Evolutionary conservation across 2,888 invertebrate species (phyloP), one percentile per base, ranked within the genome.

Genomic region (Lasioglossum figueresi): DNA sequence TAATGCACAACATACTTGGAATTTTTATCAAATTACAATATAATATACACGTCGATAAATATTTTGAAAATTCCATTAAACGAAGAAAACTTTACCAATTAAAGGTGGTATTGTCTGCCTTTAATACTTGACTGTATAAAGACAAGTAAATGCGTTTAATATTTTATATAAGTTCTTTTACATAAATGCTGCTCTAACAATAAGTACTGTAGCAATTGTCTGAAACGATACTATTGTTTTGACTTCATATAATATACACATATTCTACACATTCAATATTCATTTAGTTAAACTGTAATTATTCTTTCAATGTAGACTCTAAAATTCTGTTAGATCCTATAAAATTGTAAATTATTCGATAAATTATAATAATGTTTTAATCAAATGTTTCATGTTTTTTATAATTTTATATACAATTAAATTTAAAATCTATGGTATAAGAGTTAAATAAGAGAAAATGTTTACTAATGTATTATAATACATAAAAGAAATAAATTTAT

Each of bases 331-430:
- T 34, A 66, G 16, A 66, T 66, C 66, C 66, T 66, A 34, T 19
- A 23, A 66, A 31, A 68, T 34, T 68, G 23, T 68, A 68, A 23
- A 37, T 68, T 68, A 68, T 37, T 68, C 3, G 37, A 37, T 37
- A 68, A 68, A 23, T 68, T 68, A 37, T 37, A 68, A 23, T 23
- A 68, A 37, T 23, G 37, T 34, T 31, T 31, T 19, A 31, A 6
- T 31, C 34, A 66, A 66, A 34, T 66, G 34, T 68, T 37, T 68
- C 23, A 37, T 10, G 37, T 12, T 66, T 63, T 68, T 68, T 68
- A 68, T 68, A 68, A 68, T 68, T 68, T 68, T 68, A 68, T 68
- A 68, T 68, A 68, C 68, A 37, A 68, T 37, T 23, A 37, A 68
- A 37, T 68, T 68, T 68, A 37, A 68, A 68, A 12, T 37, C 19